phyloP scores from a whole-genome alignment of 92 coral and sea anemone species.

The Parazoanthus atlanticus region DNA sequence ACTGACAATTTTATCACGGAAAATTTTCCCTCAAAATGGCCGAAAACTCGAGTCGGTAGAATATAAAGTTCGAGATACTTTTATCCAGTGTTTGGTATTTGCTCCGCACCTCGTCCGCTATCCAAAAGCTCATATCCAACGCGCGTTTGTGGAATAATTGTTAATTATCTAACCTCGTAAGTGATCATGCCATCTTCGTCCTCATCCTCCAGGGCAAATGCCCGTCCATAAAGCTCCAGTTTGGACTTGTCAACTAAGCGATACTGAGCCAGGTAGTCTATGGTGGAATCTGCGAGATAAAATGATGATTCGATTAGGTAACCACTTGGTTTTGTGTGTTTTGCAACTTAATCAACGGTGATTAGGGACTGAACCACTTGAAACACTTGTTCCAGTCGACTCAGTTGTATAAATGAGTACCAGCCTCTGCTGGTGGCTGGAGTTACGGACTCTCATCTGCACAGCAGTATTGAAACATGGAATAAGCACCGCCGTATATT shows the following conservation, averaged over 20 bases:
- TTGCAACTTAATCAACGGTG: too few species aligned
- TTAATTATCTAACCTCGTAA: conserved; percentile 68
- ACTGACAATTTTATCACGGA: too few species aligned
- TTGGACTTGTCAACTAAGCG: conserved; percentile 82
- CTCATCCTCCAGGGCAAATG: conserved; percentile 85
- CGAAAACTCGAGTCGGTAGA: too few species aligned
- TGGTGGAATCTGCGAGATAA: conserved; percentile 65
- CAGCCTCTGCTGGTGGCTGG: not conserved
- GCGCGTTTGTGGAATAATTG: too few species aligned
- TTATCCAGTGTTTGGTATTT: too few species aligned
- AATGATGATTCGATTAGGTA: not conserved
- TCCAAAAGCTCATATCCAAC: too few species aligned
- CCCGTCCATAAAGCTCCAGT: conserved; percentile 81
- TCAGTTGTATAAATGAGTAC: not conserved
- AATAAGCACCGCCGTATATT: too few species aligned
- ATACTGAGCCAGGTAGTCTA: conserved; percentile 84
- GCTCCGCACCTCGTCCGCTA: too few species aligned
- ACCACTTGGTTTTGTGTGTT: not conserved
- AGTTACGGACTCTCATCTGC: not conserved
- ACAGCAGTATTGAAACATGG: not conserved
- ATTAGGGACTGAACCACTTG: too few species aligned
- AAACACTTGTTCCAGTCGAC: not conserved
- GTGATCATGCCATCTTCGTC: conserved; percentile 73
- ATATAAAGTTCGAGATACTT: too few species aligned
- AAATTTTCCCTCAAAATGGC: too few species aligned